Base-by-base conservation (phyloP, 2,888 invertebrate genomes). In the Cryptus viduatorius region DNA sequence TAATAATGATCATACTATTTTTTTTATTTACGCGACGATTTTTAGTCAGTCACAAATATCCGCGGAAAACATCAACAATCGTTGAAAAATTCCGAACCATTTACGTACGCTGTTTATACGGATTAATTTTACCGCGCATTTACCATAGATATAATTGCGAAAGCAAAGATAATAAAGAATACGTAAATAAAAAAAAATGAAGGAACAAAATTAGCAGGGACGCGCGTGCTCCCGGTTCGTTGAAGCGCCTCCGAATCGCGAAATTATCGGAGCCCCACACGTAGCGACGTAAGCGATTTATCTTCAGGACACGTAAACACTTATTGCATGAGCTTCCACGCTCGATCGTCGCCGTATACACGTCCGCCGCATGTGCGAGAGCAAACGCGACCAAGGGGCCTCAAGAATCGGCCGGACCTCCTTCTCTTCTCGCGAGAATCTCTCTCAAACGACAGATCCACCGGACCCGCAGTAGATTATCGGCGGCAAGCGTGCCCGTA, bases 231-330 rank as follows among this genome's bases (percentile, higher is more conserved):
- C 59, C 46, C 65, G 82, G 48, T 79, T 48, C 24, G 81, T 24
- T 14, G 53, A 68, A 67, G 81, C 56, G 79, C 61, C 65, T 71
- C 73, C 79, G 79, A 83, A 84, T 87, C 86, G 81, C 56, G 68
- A 67, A 84, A 85, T 87, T 86, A 87, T 87, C 85, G 77, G 78
- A 50, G 89, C 90, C 91, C 90, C 92, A 92, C 92, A 91, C 91
- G 90, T 90, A 87, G 91, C 87, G 81, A 75, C 80, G 81, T 85
- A 86, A 88, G 83, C 90, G 90, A 92, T 92, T 92, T 92, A 92
- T 92, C 92, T 91, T 86, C 87, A 67, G 87, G 90, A 90, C 90
- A 89, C 90, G 90, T 91, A 91, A 92, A 92, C 90, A 90, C 91
- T 91, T 91, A 92, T 92, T 91, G 24, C 24, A 24, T 24, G 91